Conservation (phyloP, 2,113 vertebrate genomes). For the Poecile atricapillus region DNA sequence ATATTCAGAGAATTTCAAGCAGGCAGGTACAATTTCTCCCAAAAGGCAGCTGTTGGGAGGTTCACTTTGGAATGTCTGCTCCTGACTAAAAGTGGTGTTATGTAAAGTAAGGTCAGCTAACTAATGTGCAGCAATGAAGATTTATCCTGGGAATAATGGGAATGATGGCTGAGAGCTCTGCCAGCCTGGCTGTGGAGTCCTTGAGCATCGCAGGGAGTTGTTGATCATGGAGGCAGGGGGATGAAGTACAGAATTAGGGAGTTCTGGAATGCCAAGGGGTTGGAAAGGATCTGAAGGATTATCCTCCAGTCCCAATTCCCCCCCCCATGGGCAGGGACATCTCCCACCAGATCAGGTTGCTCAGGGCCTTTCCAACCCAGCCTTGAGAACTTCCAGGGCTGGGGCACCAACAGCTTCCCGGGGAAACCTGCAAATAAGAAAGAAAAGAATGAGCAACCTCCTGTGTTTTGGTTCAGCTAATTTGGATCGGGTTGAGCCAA, state of each 20-base stretch:
- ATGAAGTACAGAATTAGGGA: neutral
- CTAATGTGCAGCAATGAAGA: neutral
- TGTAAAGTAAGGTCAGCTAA: neutral
- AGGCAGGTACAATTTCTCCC: neutral
- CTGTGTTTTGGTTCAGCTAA: neutral
- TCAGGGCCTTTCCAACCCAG: neutral
- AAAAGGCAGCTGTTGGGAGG: neutral
- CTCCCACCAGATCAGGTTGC: neutral
- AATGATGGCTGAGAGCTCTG: neutral
- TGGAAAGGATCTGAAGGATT: neutral
- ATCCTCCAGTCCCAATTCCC: neutral
- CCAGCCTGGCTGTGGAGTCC: fast-evolving
- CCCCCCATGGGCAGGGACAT: neutral
- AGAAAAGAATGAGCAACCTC: neutral
- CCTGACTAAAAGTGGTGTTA: neutral
- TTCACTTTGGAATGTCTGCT: neutral
- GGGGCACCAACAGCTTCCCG: fast-evolving
- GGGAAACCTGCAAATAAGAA: neutral
- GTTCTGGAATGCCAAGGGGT: neutral
- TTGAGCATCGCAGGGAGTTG: neutral
- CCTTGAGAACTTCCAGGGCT: neutral
- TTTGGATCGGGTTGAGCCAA: neutral
- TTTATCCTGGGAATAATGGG: neutral
- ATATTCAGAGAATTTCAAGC: neutral
- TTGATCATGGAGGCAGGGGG: neutral